phyloP scores from a whole-genome alignment of 2,113 vertebrate genomes.

The Suncus etruscus region DNA sequence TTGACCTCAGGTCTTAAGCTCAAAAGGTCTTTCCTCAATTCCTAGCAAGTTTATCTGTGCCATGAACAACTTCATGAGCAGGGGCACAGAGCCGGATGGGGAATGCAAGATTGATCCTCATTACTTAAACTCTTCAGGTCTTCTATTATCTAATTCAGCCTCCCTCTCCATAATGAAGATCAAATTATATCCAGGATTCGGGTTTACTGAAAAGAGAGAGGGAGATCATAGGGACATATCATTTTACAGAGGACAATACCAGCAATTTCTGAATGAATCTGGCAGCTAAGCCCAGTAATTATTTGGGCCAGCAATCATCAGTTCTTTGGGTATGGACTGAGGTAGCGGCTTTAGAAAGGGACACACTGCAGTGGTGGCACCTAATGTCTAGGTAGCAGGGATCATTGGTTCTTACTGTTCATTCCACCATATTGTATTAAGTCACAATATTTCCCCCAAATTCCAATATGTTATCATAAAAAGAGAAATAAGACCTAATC shows the following conservation, averaged over 20 bases:
- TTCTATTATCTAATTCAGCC: slow-evolving; percentile 69
- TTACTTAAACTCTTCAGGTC: slow-evolving; percentile 60
- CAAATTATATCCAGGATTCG: slow-evolving; percentile 77
- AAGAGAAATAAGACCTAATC: background rate
- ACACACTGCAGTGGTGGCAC: background rate
- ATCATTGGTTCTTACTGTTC: background rate
- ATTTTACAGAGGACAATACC: slow-evolving; percentile 72
- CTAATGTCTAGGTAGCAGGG: background rate
- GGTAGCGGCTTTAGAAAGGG: slow-evolving; percentile 3
- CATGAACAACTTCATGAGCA: background rate
- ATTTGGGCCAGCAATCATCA: slow-evolving; percentile 46
- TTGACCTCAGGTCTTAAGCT: slow-evolving; percentile 27
- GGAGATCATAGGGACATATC: slow-evolving; percentile 63
- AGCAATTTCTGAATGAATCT: slow-evolving; percentile 72
- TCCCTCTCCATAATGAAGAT: slow-evolving; percentile 71
- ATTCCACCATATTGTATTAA: background rate
- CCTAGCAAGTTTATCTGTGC: slow-evolving; percentile 47
- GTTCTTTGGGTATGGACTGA: slow-evolving; percentile 36
- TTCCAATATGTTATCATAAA: slow-evolving; percentile 23
- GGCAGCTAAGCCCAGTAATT: slow-evolving; percentile 68
- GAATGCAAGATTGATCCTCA: slow-evolving; percentile 38
- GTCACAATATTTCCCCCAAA: slow-evolving; percentile 56
- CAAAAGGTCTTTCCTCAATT: slow-evolving; percentile 45
- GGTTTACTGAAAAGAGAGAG: slow-evolving; percentile 71
- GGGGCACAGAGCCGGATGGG: background rate